A percentile compares a stretch with the other conserved stretches of the same genome.
phyloP scores from a whole-genome alignment of 1,140 invertebrate genomes.

The Drosophila arizonae region DNA sequence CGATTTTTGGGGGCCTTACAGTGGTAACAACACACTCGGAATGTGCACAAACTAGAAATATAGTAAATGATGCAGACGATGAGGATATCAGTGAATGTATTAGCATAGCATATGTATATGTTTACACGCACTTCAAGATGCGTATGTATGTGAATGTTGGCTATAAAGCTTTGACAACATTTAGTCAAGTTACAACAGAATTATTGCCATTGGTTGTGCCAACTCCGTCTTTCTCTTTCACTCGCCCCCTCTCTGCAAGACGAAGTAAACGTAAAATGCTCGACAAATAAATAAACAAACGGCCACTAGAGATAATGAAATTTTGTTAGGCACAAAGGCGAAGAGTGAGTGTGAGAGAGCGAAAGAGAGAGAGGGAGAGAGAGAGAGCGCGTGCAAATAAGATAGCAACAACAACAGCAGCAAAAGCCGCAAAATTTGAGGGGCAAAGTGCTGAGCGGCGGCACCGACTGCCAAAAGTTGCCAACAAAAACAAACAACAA shows the following conservation, averaged over 20 bases:
- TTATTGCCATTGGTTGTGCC: neutral
- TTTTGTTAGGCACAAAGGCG: slow-evolving; percentile 49
- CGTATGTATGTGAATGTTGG: slow-evolving; percentile 8
- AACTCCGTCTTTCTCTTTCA: neutral
- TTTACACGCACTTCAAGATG: neutral
- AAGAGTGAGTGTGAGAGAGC: slow-evolving; percentile 18
- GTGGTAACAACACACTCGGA: slow-evolving; percentile 34
- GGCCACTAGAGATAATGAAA: slow-evolving; percentile 73
- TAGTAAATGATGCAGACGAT: neutral
- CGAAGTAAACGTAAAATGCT: slow-evolving; percentile 27
- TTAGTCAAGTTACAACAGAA: slow-evolving; percentile 12
- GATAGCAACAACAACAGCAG: slow-evolving; percentile 5
- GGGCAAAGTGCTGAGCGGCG: slow-evolving; percentile 15
- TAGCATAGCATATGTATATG: neutral
- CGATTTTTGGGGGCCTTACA: slow-evolving; percentile 64
- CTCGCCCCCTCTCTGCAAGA: neutral
- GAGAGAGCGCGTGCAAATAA: neutral
- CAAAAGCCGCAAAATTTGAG: slow-evolving; percentile 44
- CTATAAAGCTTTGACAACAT: slow-evolving; percentile 32
- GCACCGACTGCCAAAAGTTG: slow-evolving; percentile 33
- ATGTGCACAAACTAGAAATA: slow-evolving; percentile 2
- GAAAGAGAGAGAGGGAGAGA: slow-evolving; percentile 2
- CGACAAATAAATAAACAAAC: slow-evolving; percentile 76
- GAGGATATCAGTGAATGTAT: slow-evolving; percentile 4
- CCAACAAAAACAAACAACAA: slow-evolving; percentile 52